Percentiles rank a stretch among this genome's conserved stretches.
These are phyloP conservation scores for Andrena chrysosceles DNA, from an alignment of 2,888 invertebrate genomes.

Conservation along the genomic window DNA sequence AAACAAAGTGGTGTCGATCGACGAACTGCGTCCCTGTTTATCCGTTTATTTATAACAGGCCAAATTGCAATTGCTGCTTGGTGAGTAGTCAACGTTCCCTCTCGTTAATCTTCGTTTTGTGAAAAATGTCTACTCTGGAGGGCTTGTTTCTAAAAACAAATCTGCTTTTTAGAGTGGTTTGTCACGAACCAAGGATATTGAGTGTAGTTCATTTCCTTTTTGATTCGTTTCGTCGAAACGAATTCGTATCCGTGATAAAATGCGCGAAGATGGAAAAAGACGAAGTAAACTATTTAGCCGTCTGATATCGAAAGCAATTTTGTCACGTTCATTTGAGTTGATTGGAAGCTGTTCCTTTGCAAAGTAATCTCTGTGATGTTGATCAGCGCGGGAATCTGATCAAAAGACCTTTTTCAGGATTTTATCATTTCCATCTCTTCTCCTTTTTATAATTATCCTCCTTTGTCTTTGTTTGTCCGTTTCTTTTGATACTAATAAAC, in stretches of 20 bases:
- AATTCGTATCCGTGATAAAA: constrained; percentile 30
- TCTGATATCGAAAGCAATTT: not conserved
- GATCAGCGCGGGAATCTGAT: not conserved
- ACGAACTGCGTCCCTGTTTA: not conserved
- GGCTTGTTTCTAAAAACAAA: not conserved
- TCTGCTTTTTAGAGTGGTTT: not conserved
- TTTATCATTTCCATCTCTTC: not conserved
- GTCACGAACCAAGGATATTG: constrained; percentile 12
- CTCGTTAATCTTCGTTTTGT: not conserved
- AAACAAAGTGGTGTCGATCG: not conserved
- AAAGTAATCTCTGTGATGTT: constrained; percentile 1
- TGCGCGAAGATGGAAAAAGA: not conserved
- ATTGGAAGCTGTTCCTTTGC: constrained; percentile 4
- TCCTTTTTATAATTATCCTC: not conserved
- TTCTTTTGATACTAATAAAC: not conserved
- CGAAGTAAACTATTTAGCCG: not conserved
- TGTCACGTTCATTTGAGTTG: constrained; percentile 24
- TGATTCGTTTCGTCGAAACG: constrained; percentile 13
- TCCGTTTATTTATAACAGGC: not conserved
- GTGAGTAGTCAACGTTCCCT: not conserved
- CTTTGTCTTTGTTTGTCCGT: not conserved
- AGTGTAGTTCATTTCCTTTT: constrained; percentile 39
- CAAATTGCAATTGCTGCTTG: not conserved
- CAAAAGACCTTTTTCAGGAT: not conserved
- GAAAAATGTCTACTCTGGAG: not conserved